Conservation (phyloP, 2,797 vertebrate species). For the Esox masquinongy region DNA sequence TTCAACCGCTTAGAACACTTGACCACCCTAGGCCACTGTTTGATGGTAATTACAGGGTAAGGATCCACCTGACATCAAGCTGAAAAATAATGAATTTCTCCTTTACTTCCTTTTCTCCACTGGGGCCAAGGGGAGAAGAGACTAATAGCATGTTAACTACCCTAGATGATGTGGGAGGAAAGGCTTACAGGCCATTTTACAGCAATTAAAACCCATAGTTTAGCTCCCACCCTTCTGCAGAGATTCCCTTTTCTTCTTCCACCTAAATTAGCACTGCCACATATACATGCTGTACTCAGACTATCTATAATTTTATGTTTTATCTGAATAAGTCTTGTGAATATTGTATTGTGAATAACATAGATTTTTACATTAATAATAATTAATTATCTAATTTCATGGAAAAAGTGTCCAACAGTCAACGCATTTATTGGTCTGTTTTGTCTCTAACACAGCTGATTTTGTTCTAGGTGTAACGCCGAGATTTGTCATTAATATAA, state of each 20-base stretch:
- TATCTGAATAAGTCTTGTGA: neutral
- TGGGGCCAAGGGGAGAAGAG: constrained; percentile 28
- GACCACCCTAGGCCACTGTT: no score
- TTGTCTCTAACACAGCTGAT: neutral
- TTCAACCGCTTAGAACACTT: no score
- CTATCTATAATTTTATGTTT: neutral
- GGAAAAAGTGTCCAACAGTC: neutral
- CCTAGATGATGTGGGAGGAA: constrained; percentile 59
- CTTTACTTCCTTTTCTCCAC: no score
- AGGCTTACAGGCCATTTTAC: constrained; percentile 64
- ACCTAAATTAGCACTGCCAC: neutral
- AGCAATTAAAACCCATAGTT: constrained; percentile 65
- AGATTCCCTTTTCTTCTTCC: constrained; percentile 9
- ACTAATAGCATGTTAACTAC: constrained; percentile 9
- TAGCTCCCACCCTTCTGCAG: constrained; percentile 6
- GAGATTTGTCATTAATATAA: neutral
- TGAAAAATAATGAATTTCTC: no score
- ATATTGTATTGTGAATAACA: neutral
- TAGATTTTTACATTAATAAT: neutral
- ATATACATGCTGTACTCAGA: neutral
- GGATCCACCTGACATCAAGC: no score
- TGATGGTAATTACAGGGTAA: no score
- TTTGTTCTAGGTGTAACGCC: neutral
- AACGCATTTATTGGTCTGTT: neutral
- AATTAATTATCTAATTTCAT: neutral